phyloP scores from a whole-genome alignment of 2,888 invertebrate genomes.

The Volucella zonaria region DNA sequence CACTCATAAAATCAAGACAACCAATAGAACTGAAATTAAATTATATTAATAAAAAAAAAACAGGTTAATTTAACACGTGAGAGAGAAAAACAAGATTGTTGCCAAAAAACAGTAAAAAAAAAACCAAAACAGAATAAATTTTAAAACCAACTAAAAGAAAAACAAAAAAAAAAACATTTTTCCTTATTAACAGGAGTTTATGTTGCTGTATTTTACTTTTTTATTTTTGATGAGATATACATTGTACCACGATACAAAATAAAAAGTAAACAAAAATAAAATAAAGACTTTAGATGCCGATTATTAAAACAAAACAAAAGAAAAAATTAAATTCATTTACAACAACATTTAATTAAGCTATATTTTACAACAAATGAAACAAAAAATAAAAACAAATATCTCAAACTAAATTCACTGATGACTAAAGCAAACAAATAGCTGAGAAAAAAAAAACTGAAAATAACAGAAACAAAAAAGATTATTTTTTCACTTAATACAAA shows the following conservation, averaged over 20 bases:
- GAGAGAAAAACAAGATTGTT: conserved; percentile 82
- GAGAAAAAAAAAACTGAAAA: conserved; percentile 52
- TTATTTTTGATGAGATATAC: conserved; percentile 74
- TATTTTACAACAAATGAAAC: conserved; percentile 59
- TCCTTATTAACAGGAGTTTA: conserved; percentile 67
- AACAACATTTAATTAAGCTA: conserved; percentile 68
- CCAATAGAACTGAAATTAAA: conserved; percentile 74
- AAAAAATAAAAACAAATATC: conserved; percentile 41
- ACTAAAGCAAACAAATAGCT: conserved; percentile 50
- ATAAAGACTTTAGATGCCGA: conserved; percentile 66
- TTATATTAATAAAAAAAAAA: conserved; percentile 65
- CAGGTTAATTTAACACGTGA: conserved; percentile 76
- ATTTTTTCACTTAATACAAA: conserved; percentile 71
- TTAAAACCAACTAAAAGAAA: conserved; percentile 66
- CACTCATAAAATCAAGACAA: conserved; percentile 72
- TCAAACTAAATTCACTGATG: conserved; percentile 62
- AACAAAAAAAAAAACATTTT: conserved; percentile 74
- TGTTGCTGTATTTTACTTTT: conserved; percentile 70
- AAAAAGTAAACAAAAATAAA: conserved; percentile 27
- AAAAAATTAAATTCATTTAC: conserved; percentile 48
- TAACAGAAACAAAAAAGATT: conserved; percentile 45
- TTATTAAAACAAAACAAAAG: conserved; percentile 61
- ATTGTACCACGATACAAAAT: conserved; percentile 68
- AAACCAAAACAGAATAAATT: conserved; percentile 61
- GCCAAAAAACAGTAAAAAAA: conserved; percentile 78